Percentiles rank a stretch among this genome's conserved stretches.
Conservation (phyloP, 2,888 invertebrate genomes). For the Andrena camellia region DNA sequence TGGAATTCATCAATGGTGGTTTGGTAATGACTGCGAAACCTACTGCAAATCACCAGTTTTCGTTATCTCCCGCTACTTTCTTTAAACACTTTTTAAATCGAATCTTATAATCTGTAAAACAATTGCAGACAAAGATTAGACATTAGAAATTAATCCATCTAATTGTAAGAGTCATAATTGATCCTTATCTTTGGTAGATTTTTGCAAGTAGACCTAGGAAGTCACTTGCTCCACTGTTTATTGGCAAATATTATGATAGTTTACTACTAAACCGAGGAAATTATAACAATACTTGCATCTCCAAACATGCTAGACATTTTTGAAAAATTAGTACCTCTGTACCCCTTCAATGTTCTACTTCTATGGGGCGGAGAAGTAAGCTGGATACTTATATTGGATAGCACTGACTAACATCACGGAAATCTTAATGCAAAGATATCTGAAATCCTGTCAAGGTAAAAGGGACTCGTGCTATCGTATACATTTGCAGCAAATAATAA, state of each 20-base stretch:
- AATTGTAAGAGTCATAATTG: not conserved
- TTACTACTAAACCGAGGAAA: too few relatives aligned
- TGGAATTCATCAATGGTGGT: slow-evolving; percentile 66
- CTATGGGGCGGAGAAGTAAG: too few relatives aligned
- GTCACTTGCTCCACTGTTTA: not conserved
- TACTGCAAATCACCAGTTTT: slow-evolving; percentile 12
- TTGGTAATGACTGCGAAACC: slow-evolving; percentile 35
- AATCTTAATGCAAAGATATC: not conserved
- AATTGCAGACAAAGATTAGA: not conserved
- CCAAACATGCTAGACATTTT: too few relatives aligned
- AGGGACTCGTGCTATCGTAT: not conserved
- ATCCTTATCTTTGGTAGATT: too few relatives aligned
- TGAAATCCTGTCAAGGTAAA: not conserved
- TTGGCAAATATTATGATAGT: too few relatives aligned
- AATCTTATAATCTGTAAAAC: not conserved
- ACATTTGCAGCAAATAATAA: not conserved
- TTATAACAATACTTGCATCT: too few relatives aligned
- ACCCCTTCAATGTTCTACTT: too few relatives aligned
- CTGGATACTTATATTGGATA: too few relatives aligned
- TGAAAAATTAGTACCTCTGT: too few relatives aligned
- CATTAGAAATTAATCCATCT: not conserved
- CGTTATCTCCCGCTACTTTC: slow-evolving; percentile 9
- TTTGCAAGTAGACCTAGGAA: not conserved
- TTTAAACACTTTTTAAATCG: not conserved
- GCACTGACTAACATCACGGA: too few relatives aligned